Evolutionary conservation across 2,888 invertebrate species (phyloP), one percentile per base, ranked within the genome.

Genomic region (Drosophila vallismaia): DNA sequence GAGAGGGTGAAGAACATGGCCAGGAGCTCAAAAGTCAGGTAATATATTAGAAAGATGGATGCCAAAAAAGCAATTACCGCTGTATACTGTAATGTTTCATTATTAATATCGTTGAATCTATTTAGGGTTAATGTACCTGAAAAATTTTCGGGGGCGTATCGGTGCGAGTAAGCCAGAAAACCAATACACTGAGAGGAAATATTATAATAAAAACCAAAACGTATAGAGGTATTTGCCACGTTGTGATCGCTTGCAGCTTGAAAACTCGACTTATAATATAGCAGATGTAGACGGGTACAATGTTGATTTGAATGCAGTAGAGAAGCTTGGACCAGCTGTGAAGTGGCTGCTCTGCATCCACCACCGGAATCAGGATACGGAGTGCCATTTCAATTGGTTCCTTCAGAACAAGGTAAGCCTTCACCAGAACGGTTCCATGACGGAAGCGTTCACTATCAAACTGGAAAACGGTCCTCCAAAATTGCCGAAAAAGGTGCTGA

Each of bases 1-100:
- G 94, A 94, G 63, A 94, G 86, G 53, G 93, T 92, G 89, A 93
- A 90, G 36, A 94, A 91, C 45, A 92, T 89, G 51, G 90, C 88
- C 68, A 94, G 93, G 52, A 94, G 93, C 90, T 95, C 95, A 74
- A 92, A 92, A 29, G 95, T 94, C 28, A 94, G 89, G 45, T 92
- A 85, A 85, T 94, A 94, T 48, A 95, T 94, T 89, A 94, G 93
- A 28, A 93, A 88, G 58, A 94, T 93, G 2, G 86, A 78, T 4
- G 84, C 81, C 33, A 75, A 3, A n/a, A 82, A 71, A 12, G 81
- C 71, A 14, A 80, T 44, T 5, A 77, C 8, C 12, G 85, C 28
- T 24, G 58, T 68, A 2, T 7, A 50, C 72, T 68, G 9, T 12
- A n/a, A 10, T 28, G 28, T 6, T 28, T 28, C 0, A 6, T 3